Percentiles rank a stretch among this genome's conserved stretches.
Conservation (phyloP, 2,113 vertebrate genomes). For the Gobius niger region DNA sequence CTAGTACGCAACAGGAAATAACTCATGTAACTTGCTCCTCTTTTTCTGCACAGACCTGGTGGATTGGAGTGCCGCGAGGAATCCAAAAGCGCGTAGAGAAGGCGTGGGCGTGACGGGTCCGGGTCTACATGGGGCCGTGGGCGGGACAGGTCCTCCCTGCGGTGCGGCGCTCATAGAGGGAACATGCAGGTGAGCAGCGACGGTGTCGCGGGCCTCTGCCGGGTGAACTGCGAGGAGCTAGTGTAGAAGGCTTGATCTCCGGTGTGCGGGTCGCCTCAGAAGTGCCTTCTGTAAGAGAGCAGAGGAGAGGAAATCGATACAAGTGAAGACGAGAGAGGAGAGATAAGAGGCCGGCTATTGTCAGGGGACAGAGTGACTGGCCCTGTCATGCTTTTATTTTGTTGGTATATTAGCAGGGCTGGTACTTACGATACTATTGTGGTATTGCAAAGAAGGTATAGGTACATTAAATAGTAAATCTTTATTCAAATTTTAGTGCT, state of each 20-base stretch:
- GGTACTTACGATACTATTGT: too few relatives aligned
- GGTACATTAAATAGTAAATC: too few relatives aligned
- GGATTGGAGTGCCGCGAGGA: conserved; percentile 65
- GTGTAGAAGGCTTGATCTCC: conserved; percentile 41
- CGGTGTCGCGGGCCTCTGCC: conserved; percentile 12
- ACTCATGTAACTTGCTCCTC: background rate
- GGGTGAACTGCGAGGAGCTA: conserved; percentile 42
- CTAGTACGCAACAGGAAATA: too few relatives aligned
- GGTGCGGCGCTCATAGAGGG: conserved; percentile 41
- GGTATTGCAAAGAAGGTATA: too few relatives aligned
- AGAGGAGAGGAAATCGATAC: conserved; percentile 34
- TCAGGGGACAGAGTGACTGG: background rate
- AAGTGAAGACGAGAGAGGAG: conserved; percentile 10
- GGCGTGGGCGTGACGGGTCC: conserved; percentile 31
- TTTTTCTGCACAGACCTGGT: conserved; percentile 62
- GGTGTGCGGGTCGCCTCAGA: conserved; percentile 55
- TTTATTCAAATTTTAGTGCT: too few relatives aligned
- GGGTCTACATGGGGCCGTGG: conserved; percentile 51
- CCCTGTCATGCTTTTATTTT: too few relatives aligned
- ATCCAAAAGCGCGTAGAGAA: conserved; percentile 59
- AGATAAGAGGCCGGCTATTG: background rate
- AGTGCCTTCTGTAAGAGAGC: conserved; percentile 51
- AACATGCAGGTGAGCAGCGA: conserved; percentile 20
- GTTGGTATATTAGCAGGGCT: too few relatives aligned
- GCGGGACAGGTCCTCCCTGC: conserved; percentile 29